Conservation (phyloP, 2,888 invertebrate species). For the Tetropium fuscum region DNA sequence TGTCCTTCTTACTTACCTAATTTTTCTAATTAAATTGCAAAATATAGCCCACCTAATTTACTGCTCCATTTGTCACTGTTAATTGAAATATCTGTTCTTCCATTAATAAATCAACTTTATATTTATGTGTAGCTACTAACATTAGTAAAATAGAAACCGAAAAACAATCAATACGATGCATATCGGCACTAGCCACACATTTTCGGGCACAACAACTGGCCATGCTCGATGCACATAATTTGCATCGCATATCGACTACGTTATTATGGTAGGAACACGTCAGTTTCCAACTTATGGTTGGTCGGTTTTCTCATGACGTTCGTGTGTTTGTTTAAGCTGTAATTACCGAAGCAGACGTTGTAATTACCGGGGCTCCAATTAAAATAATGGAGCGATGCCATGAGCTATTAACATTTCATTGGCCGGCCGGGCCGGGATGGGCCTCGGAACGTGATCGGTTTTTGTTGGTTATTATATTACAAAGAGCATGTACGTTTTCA, state of each 20-base stretch:
- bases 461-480: conserved; percentile 23
- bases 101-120: too few species aligned
- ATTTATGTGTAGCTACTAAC: too few species aligned
- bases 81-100: too few species aligned
- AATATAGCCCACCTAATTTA: too few species aligned
- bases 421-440: conserved; percentile 29
- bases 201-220: conserved; percentile 22
- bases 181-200: background rate
- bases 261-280: conserved; percentile 33
- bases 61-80: too few species aligned
- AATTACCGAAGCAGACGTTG: conserved; percentile 63
- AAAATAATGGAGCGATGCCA: conserved; percentile 67
- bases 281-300: conserved; percentile 44
- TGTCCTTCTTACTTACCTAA: too few species aligned
- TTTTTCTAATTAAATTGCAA: too few species aligned
- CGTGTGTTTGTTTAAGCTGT: conserved; percentile 64
- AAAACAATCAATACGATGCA: conserved; percentile 3
- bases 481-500: conserved; percentile 14
- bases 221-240: conserved; percentile 24
- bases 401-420: conserved; percentile 67
- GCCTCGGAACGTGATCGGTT: conserved; percentile 14
- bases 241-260: conserved; percentile 34
- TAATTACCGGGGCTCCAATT: conserved; percentile 66
- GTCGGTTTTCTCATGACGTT: conserved; percentile 58
- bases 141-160: conserved; percentile 14